phyloP scores from a whole-genome alignment of 2,888 invertebrate species.

The Lamellibrachia satsuma region DNA sequence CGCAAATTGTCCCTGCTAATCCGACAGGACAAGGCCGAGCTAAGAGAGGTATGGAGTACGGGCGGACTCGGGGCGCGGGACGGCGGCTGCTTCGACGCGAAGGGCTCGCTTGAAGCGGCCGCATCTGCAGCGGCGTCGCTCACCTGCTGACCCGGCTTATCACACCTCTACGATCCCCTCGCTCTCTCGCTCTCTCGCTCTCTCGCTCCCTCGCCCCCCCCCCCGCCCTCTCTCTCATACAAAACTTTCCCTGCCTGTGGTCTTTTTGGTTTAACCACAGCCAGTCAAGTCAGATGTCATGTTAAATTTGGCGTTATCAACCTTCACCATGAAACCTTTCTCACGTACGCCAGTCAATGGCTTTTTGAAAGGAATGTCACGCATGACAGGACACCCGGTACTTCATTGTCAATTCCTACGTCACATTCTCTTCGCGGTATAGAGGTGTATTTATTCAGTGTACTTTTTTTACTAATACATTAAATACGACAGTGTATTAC shows the following conservation, averaged over 20 bases:
- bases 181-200: too few species aligned
- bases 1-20: slow-evolving; percentile 3
- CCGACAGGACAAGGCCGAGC: background rate
- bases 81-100: background rate
- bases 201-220: too few species aligned
- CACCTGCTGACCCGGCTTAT: background rate
- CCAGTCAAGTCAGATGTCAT: background rate
- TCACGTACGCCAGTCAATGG: background rate
- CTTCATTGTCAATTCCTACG: background rate
- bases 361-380: background rate
- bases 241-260: background rate
- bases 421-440: too few species aligned
- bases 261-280: background rate
- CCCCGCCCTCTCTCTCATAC: background rate
- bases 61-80: background rate
- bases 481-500: too few species aligned
- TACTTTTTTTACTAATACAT: too few species aligned
- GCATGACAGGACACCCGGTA: background rate
- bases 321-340: background rate
- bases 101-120: background rate
- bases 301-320: background rate
- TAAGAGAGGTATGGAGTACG: background rate
- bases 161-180: background rate
- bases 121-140: background rate
- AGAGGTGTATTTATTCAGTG: too few species aligned